Percentiles rank a stretch among this genome's conserved stretches.
phyloP scores from a whole-genome alignment of 2,888 invertebrate genomes.

The Heliconius aoede region DNA sequence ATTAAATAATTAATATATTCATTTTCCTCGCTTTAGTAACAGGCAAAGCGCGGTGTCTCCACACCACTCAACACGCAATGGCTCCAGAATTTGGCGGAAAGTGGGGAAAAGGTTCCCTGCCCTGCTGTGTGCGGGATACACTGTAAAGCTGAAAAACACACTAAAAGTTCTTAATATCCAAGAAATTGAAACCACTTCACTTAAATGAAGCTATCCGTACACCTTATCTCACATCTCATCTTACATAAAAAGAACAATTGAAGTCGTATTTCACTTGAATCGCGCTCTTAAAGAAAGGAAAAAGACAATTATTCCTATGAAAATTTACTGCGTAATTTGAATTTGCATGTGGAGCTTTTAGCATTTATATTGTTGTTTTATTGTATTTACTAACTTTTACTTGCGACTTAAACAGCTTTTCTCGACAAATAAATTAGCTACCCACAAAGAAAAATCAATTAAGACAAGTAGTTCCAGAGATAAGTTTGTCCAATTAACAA shows the following conservation, averaged over 20 bases:
- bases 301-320: constrained; percentile 23
- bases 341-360: constrained; percentile 21
- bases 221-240: neutral
- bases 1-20: too few species aligned
- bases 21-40: too few species aligned
- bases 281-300: neutral
- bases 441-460: too few species aligned
- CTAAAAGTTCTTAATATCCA: neutral
- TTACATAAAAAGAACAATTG: constrained; percentile 2
- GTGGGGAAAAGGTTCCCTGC: too few species aligned
- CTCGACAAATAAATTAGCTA: too few species aligned
- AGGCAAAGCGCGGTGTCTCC: too few species aligned
- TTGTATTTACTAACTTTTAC: neutral
- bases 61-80: too few species aligned
- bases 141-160: neutral
- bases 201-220: neutral
- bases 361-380: constrained; percentile 13
- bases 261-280: constrained; percentile 24
- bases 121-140: too few species aligned
- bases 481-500: too few species aligned
- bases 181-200: neutral
- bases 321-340: constrained; percentile 24
- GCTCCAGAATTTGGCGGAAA: too few species aligned
- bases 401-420: too few species aligned
- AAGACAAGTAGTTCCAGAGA: too few species aligned